Percentiles rank a stretch among this genome's conserved stretches.
Conservation (phyloP, 2,797 vertebrate species). For the Graptemys geographica region DNA sequence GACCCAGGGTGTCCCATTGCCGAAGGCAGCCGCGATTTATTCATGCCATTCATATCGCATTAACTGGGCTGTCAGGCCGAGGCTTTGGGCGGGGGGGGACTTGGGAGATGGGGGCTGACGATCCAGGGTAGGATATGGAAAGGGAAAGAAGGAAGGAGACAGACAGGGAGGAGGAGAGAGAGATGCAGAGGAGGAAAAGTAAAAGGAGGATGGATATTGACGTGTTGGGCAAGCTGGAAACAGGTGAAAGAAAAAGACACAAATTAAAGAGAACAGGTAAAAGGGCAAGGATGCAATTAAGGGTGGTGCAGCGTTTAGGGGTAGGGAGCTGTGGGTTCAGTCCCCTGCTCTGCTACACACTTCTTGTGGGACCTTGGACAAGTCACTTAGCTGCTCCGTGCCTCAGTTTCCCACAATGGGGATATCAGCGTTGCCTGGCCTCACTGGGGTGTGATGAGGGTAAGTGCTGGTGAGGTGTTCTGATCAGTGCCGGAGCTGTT, state of each 20-base stretch:
- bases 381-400: background rate
- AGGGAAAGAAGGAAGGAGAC: background rate
- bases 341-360: background rate
- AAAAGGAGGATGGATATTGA: background rate
- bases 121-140: background rate
- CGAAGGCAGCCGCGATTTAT: rapidly evolving
- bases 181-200: background rate
- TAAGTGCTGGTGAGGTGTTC: too few species aligned
- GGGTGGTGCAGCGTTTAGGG: background rate
- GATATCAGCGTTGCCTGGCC: too few species aligned
- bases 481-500: background rate
- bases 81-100: background rate
- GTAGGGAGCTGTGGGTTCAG: background rate
- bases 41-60: background rate
- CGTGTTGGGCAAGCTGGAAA: background rate
- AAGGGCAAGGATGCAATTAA: background rate
- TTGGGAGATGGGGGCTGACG: too few species aligned
- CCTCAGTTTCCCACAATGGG: background rate
- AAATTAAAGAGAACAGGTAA: background rate
- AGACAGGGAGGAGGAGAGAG: background rate
- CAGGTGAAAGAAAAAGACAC: background rate
- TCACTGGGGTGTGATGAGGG: background rate
- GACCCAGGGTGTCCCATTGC: rapidly evolving
- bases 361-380: background rate
- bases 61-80: background rate